Evolutionary conservation across 1,140 invertebrate genomes (phyloP).

Genomic region (Drosophila orosa): DNA sequence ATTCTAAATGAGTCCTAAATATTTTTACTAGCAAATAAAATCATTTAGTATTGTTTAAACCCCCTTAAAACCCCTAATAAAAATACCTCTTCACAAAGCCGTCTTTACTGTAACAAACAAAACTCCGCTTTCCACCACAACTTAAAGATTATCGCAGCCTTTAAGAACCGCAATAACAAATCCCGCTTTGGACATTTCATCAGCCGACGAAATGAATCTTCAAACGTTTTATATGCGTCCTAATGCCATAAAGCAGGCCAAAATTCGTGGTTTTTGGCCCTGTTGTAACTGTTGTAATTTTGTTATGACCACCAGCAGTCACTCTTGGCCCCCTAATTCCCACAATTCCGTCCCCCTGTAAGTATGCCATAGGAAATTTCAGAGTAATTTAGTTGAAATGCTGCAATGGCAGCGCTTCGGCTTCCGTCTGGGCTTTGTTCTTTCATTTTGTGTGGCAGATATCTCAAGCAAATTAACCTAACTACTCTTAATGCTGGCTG

Average conservation of each 20-base stretch:
- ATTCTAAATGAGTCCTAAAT: neutral
- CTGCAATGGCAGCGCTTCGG: conserved; percentile 22
- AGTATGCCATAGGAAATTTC: conserved; percentile 36
- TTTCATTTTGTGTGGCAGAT: conserved; percentile 55
- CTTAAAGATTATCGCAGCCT: conserved; percentile 18
- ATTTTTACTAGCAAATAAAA: neutral
- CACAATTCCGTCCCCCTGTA: conserved; percentile 1
- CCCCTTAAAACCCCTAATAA: neutral
- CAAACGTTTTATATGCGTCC: conserved; percentile 48
- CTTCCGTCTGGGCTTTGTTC: conserved; percentile 39
- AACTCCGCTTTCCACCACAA: neutral
- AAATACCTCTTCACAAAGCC: neutral
- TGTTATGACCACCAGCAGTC: conserved; percentile 26
- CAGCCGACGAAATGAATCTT: conserved; percentile 29
- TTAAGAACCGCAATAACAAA: conserved; percentile 23
- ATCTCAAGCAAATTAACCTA: conserved; percentile 59
- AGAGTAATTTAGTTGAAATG: conserved; percentile 42
- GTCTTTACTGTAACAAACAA: neutral
- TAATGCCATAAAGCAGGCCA: conserved; percentile 39
- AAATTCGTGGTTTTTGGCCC: conserved; percentile 35
- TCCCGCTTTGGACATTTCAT: conserved; percentile 11
- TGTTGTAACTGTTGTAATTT: conserved; percentile 41
- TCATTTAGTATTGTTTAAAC: neutral
- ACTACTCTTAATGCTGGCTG: conserved; percentile 47
- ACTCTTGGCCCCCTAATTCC: conserved; percentile 4